Evolutionary conservation across 2,888 invertebrate genomes (phyloP), one percentile per base, ranked within the genome.

Genomic region (Pristionchus exspectatus): DNA sequence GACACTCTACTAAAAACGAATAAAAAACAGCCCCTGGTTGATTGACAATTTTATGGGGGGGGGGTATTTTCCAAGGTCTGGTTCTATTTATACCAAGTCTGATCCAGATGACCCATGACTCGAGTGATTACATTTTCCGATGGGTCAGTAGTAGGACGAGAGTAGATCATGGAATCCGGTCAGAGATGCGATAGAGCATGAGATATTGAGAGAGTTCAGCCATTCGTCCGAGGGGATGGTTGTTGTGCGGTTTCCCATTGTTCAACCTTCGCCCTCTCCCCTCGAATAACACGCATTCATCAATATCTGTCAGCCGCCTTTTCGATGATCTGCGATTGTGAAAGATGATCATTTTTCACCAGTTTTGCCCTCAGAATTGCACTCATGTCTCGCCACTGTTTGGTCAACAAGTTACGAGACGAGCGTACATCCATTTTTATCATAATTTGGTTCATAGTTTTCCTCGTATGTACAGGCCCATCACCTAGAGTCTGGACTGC

Each of bases 271-370:
- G 63, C 74, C 38, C 38, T 38, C 38, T 1, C 72, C 38, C 3
- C 74, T 74, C 38, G 74, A 74, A 74, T 38, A 74, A 74, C 74
- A 74, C 74, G 33, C 33, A 38, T 74, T 21, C 74, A 74, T 74
- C 74, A 74, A 74, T 63, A 63, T 38, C 38, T 21, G 16, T 74
- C 74, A 38, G 30, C 21, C 16, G 24, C n/a, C 9, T n/a, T 63
- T 63, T 63, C 63, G 2, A 63, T 63, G 63, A 63, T 24, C 63
- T 10, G n/a, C 63, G 2, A 63, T 63, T 21, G 24, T 63, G 56
- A 56, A 56, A 56, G 56, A 56, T 56, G 56, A 56, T 56, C 44
- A 50, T 9, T 18, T 56, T 21, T 4, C 9, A 4, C 56, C 21
- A 12, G 56, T 21, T 12, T 56, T 56, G 56, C 56, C 56, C 56